phyloP scores from a whole-genome alignment of 2,113 vertebrate genomes.

The Apeltes quadracus region DNA sequence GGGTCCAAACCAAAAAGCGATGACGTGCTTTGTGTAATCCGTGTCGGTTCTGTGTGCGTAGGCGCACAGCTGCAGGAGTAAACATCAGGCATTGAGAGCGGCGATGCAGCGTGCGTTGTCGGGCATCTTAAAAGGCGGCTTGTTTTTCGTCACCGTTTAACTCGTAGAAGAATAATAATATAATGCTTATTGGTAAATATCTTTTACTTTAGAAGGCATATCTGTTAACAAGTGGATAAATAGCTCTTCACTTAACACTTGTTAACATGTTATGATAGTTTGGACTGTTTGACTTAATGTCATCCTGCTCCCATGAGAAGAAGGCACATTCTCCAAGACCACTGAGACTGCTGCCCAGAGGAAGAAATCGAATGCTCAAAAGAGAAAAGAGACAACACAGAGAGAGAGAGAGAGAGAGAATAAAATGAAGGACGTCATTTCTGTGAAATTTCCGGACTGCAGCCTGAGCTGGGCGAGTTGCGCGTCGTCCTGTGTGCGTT shows the following conservation, averaged over 20 bases:
- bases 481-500: conserved; percentile 17
- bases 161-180: not conserved
- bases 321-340: conserved; percentile 13
- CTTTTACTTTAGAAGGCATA: not conserved
- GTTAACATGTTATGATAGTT: not conserved
- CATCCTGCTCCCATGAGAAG: not conserved
- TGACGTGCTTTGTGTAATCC: not conserved
- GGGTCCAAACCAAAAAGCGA: not conserved
- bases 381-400: not conserved
- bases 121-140: not conserved
- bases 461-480: conserved; percentile 8
- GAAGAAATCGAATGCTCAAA: not conserved
- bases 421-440: conserved; percentile 8
- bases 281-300: not conserved
- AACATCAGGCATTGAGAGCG: not conserved
- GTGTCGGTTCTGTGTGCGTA: not conserved
- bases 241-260: not conserved
- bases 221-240: not conserved
- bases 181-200: not conserved
- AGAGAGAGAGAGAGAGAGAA: not conserved
- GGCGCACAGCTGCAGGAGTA: not conserved
- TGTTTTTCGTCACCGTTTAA: not conserved
- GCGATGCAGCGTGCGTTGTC: not conserved
- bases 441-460: conserved; percentile 10
- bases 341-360: conserved; percentile 13